These are phyloP conservation scores for Platichthys stellatus DNA, from an alignment of 2,113 vertebrate genomes.

Conservation along the genomic window DNA sequence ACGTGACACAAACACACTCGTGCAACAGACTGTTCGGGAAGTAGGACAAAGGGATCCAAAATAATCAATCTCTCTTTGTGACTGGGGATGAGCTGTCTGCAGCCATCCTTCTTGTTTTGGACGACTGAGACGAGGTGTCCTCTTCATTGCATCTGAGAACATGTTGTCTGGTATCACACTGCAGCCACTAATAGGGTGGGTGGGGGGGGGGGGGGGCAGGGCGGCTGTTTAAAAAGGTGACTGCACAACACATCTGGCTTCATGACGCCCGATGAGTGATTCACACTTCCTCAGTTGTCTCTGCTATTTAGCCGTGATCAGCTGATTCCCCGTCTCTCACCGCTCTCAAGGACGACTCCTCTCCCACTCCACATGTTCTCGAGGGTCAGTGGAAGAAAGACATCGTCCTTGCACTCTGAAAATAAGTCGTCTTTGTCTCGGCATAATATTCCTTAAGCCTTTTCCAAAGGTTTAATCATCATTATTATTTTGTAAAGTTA, in stretches of 20 bases:
- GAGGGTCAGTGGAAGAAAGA: conserved; percentile 35
- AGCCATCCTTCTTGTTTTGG: conserved; percentile 41
- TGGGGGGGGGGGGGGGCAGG: not conserved
- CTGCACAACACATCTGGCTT: conserved; percentile 58
- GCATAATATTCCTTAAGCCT: conserved; percentile 12
- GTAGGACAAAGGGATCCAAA: conserved; percentile 52
- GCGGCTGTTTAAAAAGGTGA: conserved; percentile 13
- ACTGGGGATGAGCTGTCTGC: not conserved
- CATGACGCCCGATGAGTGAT: conserved; percentile 60
- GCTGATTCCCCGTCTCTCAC: conserved; percentile 60
- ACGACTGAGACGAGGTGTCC: conserved; percentile 24
- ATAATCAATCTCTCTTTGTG: conserved; percentile 56
- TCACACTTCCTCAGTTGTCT: conserved; percentile 32
- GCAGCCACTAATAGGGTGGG: too few species aligned
- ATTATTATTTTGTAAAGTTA: conserved; percentile 20
- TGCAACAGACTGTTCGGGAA: conserved; percentile 45
- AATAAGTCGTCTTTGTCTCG: conserved; percentile 30
- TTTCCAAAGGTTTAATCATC: conserved; percentile 18
- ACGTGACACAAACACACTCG: conserved; percentile 47
- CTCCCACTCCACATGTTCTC: conserved; percentile 40
- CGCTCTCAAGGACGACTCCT: conserved; percentile 52
- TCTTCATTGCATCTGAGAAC: conserved; percentile 34
- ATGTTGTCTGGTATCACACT: conserved; percentile 47
- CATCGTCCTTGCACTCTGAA: conserved; percentile 19
- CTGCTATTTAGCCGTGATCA: conserved; percentile 52